Percentiles rank a stretch among this genome's conserved stretches.
These are phyloP conservation scores for Silurus meridionalis DNA, from an alignment of 2,113 vertebrate genomes.

Conservation along the genomic window DNA sequence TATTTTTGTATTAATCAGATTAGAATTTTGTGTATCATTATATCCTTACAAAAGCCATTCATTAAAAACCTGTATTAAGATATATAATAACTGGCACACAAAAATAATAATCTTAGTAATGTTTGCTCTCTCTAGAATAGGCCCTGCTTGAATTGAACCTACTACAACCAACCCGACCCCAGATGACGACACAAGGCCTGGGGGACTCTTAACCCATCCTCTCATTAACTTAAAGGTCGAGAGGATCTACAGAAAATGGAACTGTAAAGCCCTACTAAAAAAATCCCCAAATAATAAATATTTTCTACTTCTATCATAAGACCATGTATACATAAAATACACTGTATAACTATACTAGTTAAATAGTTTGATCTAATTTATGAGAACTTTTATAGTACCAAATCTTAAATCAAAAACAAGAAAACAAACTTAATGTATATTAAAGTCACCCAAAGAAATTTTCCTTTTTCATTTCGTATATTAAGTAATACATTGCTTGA, in stretches of 20 bases:
- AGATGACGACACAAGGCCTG: neutral
- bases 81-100: neutral
- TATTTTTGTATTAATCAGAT: neutral
- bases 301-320: slow-evolving; percentile 1
- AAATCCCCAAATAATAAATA: slow-evolving; percentile 11
- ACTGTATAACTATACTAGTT: neutral
- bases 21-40: neutral
- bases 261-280: slow-evolving; percentile 11
- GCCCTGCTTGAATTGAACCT: neutral
- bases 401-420: neutral
- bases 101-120: neutral
- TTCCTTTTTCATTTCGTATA: neutral
- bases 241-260: slow-evolving; percentile 12
- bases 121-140: neutral
- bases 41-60: neutral
- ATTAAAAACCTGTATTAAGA: neutral
- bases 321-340: neutral
- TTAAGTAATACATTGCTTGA: neutral
- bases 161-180: neutral
- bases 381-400: neutral
- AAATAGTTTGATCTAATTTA: neutral
- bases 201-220: slow-evolving; percentile 11
- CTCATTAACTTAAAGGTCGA: slow-evolving; percentile 48
- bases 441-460: too few relatives aligned
- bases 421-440: neutral